Evolutionary conservation across 2,797 vertebrate species (phyloP).

Genomic region (Heteromormyrus szaboi): DNA sequence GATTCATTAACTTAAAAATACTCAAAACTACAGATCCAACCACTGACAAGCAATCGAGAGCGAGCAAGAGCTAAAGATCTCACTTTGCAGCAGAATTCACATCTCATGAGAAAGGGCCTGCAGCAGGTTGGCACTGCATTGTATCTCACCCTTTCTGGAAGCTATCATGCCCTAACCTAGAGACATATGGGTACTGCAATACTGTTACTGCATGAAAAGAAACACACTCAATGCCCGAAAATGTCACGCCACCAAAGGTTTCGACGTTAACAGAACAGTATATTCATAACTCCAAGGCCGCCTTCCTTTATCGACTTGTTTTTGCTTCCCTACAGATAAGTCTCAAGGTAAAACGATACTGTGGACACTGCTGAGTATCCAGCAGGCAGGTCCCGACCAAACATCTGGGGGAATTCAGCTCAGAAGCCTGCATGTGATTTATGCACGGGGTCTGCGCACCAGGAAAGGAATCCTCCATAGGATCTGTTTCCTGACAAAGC

Average conservation of each 20-base stretch:
- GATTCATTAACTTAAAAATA: not conserved
- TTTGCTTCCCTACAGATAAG: not conserved
- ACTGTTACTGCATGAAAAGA: not conserved
- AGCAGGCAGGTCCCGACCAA: not conserved
- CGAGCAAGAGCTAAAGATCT: not conserved
- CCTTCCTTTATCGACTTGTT: not conserved
- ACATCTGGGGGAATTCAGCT: slow-evolving; percentile 8
- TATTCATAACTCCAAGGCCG: not conserved
- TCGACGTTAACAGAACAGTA: not conserved
- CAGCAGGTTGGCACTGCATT: not conserved
- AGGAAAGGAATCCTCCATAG: slow-evolving; percentile 10
- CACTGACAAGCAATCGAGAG: not conserved
- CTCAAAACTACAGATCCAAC: not conserved
- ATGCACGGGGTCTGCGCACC: not conserved
- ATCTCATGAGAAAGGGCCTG: not conserved
- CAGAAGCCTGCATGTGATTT: not conserved
- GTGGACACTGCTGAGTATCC: not conserved
- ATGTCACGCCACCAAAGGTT: not conserved
- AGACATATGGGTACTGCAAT: not conserved
- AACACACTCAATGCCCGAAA: not conserved
- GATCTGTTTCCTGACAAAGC: not conserved
- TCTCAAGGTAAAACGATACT: not conserved
- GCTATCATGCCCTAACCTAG: not conserved
- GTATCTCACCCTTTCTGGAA: not conserved
- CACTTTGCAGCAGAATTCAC: not conserved